Percentiles rank a stretch among this genome's conserved stretches.
Conservation (phyloP, 1,140 invertebrate genomes). For the Drosophila lowei region DNA sequence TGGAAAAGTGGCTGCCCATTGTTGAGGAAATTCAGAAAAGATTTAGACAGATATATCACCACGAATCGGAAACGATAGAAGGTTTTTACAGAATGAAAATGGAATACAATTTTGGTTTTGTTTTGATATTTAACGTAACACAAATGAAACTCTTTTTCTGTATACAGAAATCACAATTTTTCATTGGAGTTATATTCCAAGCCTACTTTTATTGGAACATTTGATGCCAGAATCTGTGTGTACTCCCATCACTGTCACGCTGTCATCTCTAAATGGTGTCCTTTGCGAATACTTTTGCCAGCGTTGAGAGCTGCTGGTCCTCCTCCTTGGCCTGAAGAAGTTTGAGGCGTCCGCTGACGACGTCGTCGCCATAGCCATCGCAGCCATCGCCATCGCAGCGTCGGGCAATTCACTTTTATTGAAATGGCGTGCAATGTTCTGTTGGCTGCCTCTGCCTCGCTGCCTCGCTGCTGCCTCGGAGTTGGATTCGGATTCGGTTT, state of each 20-base stretch:
- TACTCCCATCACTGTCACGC: conserved; percentile 19
- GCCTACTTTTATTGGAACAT: not conserved
- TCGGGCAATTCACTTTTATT: conserved; percentile 82
- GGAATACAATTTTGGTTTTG: too few species aligned
- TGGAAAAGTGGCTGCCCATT: too few species aligned
- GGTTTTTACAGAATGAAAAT: too few species aligned
- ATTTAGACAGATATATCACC: too few species aligned
- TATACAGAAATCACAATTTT: too few species aligned
- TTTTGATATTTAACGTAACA: too few species aligned
- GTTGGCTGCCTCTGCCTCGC: conserved; percentile 47
- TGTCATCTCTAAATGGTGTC: conserved; percentile 36
- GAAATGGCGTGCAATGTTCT: conserved; percentile 81
- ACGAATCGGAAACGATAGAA: too few species aligned
- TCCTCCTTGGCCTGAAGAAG: conserved; percentile 49
- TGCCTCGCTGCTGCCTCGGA: conserved; percentile 26
- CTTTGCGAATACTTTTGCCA: conserved; percentile 60
- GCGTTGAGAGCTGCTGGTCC: conserved; percentile 27
- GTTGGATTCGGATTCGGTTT: conserved; percentile 58
- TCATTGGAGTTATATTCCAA: too few species aligned
- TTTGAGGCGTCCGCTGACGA: conserved; percentile 57
- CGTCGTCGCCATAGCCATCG: conserved; percentile 37
- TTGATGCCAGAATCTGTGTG: too few species aligned
- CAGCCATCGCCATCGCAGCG: conserved; percentile 11
- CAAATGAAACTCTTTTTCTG: too few species aligned
- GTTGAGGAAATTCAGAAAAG: too few species aligned